Base-by-base conservation (phyloP, 2,888 invertebrate genomes). In the Atethmia centrago region DNA sequence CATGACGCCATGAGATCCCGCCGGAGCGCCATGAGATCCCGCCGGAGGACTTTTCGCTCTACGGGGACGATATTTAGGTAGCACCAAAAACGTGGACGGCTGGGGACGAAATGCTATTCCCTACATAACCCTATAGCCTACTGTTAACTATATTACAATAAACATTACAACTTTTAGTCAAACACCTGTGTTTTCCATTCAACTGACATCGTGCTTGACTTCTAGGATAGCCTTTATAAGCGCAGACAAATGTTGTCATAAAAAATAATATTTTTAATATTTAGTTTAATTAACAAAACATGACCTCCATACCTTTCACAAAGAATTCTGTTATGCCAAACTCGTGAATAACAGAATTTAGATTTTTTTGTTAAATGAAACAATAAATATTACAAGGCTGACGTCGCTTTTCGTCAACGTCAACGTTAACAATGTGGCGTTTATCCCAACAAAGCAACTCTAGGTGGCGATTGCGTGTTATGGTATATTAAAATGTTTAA, bases 391-490 rank as follows among this genome's bases (percentile, higher is more conserved):
- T 81, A 49, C 40, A 53, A 59, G 21, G 53, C 49, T 42, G 53
- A 59, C 68, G 68, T 74, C 9, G 31, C n/a, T 67, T 55, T 8
- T 40, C 42, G 51, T 45, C 25, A 36, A 45, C 59, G 58, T 59
- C 67, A 16, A 53, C 56, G 59, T 56, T 62, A 65, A 73, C 70
- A 47, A 81, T 61, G n/a, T 71, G 71, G 70, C 66, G 21, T 65
- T 69, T 72, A 71, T 74, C 66, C 25, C 72, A 45, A 83, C 67
- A 79, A 75, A 76, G 80, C 83, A 62, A 66, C 28, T 71, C 79
- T 76, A 68, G 62, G 67, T 66, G 58, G 64, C 19, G 49, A 69
- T 76, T 55, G 56, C 45, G 47, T 77, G 65, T 28, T 56, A 40
- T 49, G 49, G 58, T 14, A 12, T 62, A 81, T 75, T 80, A 75